Base-by-base conservation (phyloP, 2,797 vertebrate species). In the Clamator glandarius region DNA sequence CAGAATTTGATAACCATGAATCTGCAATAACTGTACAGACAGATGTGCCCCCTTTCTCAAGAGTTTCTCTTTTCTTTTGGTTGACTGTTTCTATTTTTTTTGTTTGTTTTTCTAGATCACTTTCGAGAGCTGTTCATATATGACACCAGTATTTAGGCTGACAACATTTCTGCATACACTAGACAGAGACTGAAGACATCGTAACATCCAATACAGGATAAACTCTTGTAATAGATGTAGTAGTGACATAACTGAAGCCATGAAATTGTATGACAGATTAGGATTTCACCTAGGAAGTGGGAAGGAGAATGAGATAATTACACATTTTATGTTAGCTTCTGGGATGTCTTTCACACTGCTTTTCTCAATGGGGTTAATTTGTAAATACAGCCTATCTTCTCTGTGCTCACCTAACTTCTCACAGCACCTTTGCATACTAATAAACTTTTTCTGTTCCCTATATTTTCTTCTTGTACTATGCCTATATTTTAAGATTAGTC, bases 131-230 rank as follows among this genome's bases (percentile, higher is more conserved):
- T n/a, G 5, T 7, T 78, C 19, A 21, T 67, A 29, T 4, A 66
- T 11, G 35, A 23, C 1, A 62, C 26, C 12, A n/a, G 35, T 8
- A 26, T 67, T 50, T 63, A n/a, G n/a, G 5, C 19, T 63, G 50
- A 63, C 14, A 52, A 17, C 5, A 36, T 41, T 82, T 63, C 72
- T 86, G 13, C 31, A 8, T 15, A 6, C 8, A 24, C 7, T 28
- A 62, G n/a, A 4, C 11, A 39, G 11, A 75, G 10, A 28, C 42
- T 70, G 80, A 86, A 79, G 16, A 39, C 24, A 39, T 8, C 0
- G 0, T 11, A 33, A 26, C 1, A 0, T 72, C 57, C n/a, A 33
- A 2, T 50, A 19, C 24, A 21, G 41, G 33, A 48, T 31, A 62
- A 89, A 57, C 5, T 31, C 44, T 64, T 68, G 17, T 1, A 0